Evolutionary conservation across 2,113 vertebrate genomes (phyloP).

Genomic region (Catharus minimus): DNA sequence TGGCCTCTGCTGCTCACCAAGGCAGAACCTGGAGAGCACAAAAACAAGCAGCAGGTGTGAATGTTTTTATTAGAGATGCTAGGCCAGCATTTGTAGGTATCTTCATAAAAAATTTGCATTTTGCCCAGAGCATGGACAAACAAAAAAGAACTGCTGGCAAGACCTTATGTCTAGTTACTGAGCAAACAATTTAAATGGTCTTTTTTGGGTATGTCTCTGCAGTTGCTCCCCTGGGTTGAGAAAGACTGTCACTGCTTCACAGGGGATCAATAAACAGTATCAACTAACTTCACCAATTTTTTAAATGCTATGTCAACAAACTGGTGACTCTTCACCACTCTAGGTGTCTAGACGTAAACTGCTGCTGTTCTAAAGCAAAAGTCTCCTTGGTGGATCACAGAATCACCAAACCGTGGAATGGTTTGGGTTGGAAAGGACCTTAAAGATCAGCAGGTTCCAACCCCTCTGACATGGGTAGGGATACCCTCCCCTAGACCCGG

Average conservation of each 20-base stretch:
- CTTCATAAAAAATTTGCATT: not conserved
- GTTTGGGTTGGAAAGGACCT: not conserved
- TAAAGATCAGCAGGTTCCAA: not conserved
- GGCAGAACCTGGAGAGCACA: not conserved
- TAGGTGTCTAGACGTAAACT: not conserved
- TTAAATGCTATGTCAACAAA: not conserved
- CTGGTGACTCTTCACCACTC: not conserved
- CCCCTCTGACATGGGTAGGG: not conserved
- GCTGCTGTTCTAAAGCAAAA: not conserved
- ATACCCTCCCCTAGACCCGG: not conserved
- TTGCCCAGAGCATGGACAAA: not conserved
- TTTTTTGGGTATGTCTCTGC: not conserved
- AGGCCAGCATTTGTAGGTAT: not conserved
- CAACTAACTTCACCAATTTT: not conserved
- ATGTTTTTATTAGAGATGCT: not conserved
- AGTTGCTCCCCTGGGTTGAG: not conserved
- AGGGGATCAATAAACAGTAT: not conserved
- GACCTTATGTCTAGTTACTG: not conserved
- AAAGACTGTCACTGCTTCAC: not conserved
- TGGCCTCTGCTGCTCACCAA: rapidly evolving
- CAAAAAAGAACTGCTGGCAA: not conserved
- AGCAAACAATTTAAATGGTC: not conserved
- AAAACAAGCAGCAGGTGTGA: not conserved
- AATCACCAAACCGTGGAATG: not conserved
- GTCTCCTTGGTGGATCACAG: not conserved